These are phyloP conservation scores for Himalopsyche anomala DNA, from an alignment of 2,888 invertebrate genomes.

Conservation along the genomic window DNA sequence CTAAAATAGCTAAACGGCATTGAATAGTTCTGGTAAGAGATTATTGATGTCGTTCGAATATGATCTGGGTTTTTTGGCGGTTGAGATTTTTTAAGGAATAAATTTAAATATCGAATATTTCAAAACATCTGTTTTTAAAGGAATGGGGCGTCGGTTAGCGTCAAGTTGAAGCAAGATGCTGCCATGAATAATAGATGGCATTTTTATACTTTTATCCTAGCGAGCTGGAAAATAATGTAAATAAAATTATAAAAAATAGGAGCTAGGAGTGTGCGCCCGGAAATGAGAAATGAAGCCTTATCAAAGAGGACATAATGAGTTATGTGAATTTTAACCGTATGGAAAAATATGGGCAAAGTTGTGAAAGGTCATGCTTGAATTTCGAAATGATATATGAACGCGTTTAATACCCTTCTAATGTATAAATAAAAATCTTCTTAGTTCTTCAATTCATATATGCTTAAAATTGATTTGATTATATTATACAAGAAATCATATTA, in stretches of 20 bases:
- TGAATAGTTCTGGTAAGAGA: too few relatives aligned
- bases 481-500: too few relatives aligned
- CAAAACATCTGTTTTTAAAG: constrained; percentile 36
- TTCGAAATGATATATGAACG: background rate
- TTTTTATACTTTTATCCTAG: constrained; percentile 56
- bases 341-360: constrained; percentile 24
- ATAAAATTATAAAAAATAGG: constrained; percentile 54
- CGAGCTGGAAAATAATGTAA: constrained; percentile 54
- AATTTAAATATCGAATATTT: background rate
- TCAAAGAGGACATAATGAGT: constrained; percentile 29
- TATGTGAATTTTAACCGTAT: constrained; percentile 18
- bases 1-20: too few relatives aligned
- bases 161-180: constrained; percentile 51
- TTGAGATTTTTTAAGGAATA: too few relatives aligned
- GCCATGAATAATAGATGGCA: constrained; percentile 60
- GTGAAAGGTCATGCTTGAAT: background rate
- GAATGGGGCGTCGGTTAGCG: constrained; percentile 47
- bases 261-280: constrained; percentile 12
- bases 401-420: background rate
- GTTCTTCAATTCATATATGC: too few relatives aligned
- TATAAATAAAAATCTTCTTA: background rate
- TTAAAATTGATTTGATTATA: too few relatives aligned
- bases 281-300: constrained; percentile 26
- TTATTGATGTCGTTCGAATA: too few relatives aligned
- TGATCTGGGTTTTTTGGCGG: too few relatives aligned